These are phyloP conservation scores for Drosophila neonasuta DNA, from an alignment of 2,888 invertebrate genomes.

Conservation along the genomic window DNA sequence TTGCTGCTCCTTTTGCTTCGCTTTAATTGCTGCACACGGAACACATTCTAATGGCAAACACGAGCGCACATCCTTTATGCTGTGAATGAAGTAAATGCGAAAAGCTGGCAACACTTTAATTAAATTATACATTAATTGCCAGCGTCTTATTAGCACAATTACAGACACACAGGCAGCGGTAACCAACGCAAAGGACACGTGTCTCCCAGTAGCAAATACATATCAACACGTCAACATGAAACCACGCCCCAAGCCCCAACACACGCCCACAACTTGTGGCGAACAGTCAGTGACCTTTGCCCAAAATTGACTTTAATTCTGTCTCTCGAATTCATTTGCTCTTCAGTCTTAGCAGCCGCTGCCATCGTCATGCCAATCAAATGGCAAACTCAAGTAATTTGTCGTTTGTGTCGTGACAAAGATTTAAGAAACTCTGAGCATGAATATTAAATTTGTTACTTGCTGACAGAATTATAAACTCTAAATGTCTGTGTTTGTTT, in stretches of 20 bases:
- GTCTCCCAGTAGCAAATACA: conserved; percentile 16
- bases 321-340: conserved; percentile 6
- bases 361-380: conserved; percentile 19
- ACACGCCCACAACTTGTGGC: neutral
- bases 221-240: conserved; percentile 3
- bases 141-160: conserved; percentile 70
- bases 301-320: conserved; percentile 19
- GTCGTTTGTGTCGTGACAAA: neutral
- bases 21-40: conserved; percentile 65
- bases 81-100: conserved; percentile 3
- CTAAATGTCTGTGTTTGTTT: neutral
- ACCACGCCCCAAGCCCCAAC: neutral
- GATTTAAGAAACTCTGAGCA: neutral
- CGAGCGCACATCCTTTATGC: conserved; percentile 35
- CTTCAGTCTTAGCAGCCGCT: neutral
- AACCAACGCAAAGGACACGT: conserved; percentile 42
- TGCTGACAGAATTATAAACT: neutral
- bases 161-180: conserved; percentile 46
- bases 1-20: neutral
- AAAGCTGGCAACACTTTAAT: conserved; percentile 56
- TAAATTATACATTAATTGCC: conserved; percentile 73
- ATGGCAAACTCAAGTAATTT: conserved; percentile 20
- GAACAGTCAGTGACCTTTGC: conserved; percentile 5
- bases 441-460: neutral
- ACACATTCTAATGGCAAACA: conserved; percentile 62